phyloP scores from a whole-genome alignment of 1,140 invertebrate genomes.

The Globodera rostochiensis region DNA sequence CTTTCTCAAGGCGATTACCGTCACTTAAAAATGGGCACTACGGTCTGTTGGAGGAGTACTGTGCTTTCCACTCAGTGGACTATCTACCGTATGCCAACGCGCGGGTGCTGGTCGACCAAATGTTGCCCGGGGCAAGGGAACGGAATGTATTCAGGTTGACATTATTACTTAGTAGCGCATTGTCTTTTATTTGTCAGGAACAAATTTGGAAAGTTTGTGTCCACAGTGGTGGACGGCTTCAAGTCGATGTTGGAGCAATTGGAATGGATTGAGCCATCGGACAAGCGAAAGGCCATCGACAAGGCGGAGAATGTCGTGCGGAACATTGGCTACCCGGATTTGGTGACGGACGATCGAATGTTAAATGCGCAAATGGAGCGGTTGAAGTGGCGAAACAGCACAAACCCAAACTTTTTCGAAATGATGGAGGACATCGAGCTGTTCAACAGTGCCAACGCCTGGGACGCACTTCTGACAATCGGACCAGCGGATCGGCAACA shows the following conservation, averaged over 20 bases:
- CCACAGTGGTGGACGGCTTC: conserved; percentile 51
- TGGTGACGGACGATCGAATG: conserved; percentile 50
- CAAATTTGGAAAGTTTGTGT: conserved; percentile 1
- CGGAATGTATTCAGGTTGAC: conserved; percentile 14
- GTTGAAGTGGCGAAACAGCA: conserved; percentile 9
- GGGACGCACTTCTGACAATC: conserved; percentile 12
- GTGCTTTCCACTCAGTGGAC: conserved; percentile 37
- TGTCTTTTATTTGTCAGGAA: background rate
- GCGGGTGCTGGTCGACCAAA: background rate
- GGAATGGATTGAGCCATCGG: conserved; percentile 50
- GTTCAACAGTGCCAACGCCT: conserved; percentile 7
- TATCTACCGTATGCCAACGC: conserved; percentile 49
- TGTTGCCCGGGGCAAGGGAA: background rate
- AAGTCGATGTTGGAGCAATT: conserved; percentile 58
- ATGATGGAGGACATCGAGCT: conserved; percentile 22
- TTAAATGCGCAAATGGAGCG: conserved; percentile 47
- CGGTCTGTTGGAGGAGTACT: conserved; percentile 22
- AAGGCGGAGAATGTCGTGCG: conserved; percentile 56
- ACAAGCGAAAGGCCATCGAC: conserved; percentile 53
- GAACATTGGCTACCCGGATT: conserved; percentile 61
- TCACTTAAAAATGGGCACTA: background rate
- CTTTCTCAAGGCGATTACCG: background rate
- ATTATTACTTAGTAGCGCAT: conserved; percentile 41
- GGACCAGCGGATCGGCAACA: conserved; percentile 4
- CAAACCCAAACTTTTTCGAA: conserved; percentile 9